Evolutionary conservation across 2,113 vertebrate species (phyloP).

Genomic region (Myrmecophaga tridactyla): DNA sequence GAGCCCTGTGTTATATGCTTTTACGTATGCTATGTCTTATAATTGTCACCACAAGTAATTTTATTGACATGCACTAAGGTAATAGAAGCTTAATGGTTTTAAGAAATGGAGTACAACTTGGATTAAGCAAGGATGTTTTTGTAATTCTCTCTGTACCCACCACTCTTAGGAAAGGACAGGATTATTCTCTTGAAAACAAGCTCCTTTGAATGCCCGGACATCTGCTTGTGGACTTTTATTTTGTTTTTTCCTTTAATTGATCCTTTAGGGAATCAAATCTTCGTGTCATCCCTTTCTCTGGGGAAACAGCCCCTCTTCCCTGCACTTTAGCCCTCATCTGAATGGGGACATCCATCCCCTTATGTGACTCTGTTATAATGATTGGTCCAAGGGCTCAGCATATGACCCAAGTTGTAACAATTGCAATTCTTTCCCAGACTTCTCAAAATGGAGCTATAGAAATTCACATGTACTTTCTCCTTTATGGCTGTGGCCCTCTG

Average conservation of each 20-base stretch:
- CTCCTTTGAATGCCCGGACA: neutral
- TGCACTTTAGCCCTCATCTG: neutral
- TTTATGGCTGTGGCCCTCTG: neutral
- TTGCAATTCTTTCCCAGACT: neutral
- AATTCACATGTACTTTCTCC: neutral
- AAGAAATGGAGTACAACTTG: neutral
- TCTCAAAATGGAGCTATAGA: neutral
- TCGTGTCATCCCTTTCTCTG: neutral
- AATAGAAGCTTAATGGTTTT: neutral
- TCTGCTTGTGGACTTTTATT: neutral
- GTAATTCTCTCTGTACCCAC: neutral
- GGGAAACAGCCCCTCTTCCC: neutral
- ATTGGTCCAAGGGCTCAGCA: neutral
- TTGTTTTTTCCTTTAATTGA: neutral
- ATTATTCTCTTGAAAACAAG: neutral
- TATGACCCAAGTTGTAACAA: neutral
- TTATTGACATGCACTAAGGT: neutral
- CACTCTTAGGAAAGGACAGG: neutral
- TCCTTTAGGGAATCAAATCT: neutral
- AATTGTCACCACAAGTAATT: neutral
- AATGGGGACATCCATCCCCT: neutral
- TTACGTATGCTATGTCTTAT: neutral
- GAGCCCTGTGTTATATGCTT: neutral
- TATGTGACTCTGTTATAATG: neutral
- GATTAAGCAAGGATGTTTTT: neutral